Base-by-base conservation (phyloP, 2,113 vertebrate genomes). In the Thinocorus orbignyianus region DNA sequence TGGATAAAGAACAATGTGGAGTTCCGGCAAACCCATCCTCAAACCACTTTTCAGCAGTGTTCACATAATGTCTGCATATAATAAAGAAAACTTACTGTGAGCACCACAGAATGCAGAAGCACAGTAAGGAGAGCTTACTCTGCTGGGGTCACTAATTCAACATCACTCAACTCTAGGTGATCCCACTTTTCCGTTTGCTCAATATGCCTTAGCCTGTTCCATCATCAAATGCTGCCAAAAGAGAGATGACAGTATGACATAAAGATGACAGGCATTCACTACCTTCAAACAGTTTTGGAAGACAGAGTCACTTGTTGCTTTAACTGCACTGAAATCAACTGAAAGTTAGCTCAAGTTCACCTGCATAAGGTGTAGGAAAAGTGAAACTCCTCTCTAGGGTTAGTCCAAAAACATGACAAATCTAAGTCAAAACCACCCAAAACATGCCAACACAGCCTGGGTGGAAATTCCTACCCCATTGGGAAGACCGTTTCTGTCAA, bases 301-400 rank as follows among this genome's bases (percentile, higher is more conserved):
- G 31, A 11, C 1, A 14, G 6, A n/a, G 86, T 46, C 44, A 48
- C 23, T 52, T 37, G 33, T 65, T 64, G 54, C 19, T 60, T 49
- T 61, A 49, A 30, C 42, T 39, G 39, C 52, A n/a, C 37, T 74
- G 28, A 82, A 71, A 39, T 7, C 0, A 0, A 78, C 8, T 39
- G 6, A 35, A 78, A 71, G 33, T 52, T 17, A 42, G 31, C 20
- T 88, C 48, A 82, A 68, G 83, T 35, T 68, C n/a, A 66, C 57
- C 22, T 49, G 46, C 17, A 9, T 33, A 13, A 79, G 5, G 24
- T 11, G 9, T 7, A 15, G 17, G 10, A 20, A 44, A 52, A 55
- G 77, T 4, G 35, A 37, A 86, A 80, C 16, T 76, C 46, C 33
- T 46, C 19, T 7, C 49, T 52, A 20, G 24, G 48, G 2, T 26